These are phyloP conservation scores for Thymallus thymallus DNA, from an alignment of 2,113 vertebrate genomes.

Conservation along the genomic window DNA sequence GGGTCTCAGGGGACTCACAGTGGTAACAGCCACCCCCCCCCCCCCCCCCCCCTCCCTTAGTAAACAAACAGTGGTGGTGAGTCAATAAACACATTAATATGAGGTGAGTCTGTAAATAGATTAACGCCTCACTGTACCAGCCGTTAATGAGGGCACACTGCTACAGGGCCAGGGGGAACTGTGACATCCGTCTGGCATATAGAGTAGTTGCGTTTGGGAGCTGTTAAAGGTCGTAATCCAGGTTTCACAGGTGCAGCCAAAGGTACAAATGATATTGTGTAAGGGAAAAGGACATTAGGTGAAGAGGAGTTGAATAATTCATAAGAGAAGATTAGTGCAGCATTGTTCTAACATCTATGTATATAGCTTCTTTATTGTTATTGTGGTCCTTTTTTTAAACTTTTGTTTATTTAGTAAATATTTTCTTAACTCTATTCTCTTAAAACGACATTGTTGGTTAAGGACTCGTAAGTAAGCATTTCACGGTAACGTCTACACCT, in stretches of 20 bases:
- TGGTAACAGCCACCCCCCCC: neutral
- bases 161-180: neutral
- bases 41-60: conserved; percentile 1
- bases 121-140: conserved; percentile 28
- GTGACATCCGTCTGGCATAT: neutral
- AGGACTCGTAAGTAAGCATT: too few species aligned
- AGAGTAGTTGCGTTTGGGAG: neutral
- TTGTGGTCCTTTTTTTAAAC: neutral
- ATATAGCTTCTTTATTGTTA: too few species aligned
- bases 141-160: conserved; percentile 19
- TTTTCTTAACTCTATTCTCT: too few species aligned
- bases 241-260: neutral
- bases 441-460: too few species aligned
- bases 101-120: conserved; percentile 36
- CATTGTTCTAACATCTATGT: too few species aligned
- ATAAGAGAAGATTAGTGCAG: too few species aligned
- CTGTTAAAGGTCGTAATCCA: neutral
- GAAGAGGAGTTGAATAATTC: too few species aligned
- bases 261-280: neutral
- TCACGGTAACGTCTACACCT: too few species aligned
- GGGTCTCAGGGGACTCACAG: neutral
- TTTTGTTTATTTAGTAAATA: too few species aligned
- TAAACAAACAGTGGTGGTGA: conserved; percentile 39
- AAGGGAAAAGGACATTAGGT: neutral
- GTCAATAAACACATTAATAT: conserved; percentile 47